Evolutionary conservation across 2,888 invertebrate genomes (phyloP), one percentile per base, ranked within the genome.

Genomic region (Proisotoma minuta): DNA sequence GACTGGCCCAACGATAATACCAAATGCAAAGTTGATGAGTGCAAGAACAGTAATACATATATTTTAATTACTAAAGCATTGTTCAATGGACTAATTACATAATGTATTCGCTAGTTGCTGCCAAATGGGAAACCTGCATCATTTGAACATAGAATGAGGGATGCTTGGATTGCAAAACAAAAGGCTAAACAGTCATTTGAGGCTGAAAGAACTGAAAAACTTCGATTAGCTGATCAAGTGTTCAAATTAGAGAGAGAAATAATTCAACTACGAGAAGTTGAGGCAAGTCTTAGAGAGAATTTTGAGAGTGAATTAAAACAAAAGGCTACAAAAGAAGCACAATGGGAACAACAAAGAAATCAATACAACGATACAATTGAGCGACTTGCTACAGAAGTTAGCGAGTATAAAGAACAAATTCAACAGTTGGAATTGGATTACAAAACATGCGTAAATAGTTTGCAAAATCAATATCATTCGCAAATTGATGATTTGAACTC

Each of bases 171-270:
- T n/a, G n/a, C 51, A 34, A 24, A 51, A 51, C 8, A 39, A 50
- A 59, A 39, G 20, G 39, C n/a, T 18, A 20, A 8, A 40, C 49
- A 59, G 23, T 39, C 15, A 18, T 50, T 22, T 15, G 1, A 5
- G 28, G 24, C 29, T 29, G 27, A 57, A 48, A 27, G 28, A 57
- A 20, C 15, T 48, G 18, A n/a, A 26, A 23, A 15, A 57, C 4
- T 49, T 43, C 12, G 24, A 4, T 1, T 18, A 29, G 28, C 12
- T 5, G n/a, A 49, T 47, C 2, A 34, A 49, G 1, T 54, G 15
- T 18, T 54, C 4, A 53, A 34, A 22, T 20, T 62, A 20, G 18
- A 29, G n/a, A 22, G 43, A 24, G 62, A 57, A 10, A 2, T 57
- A 1, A 12, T 12, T 18, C 47, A 57, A 26, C 1, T 29, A 12